These are phyloP conservation scores for Palaemon carinicauda DNA, from an alignment of 1,140 invertebrate species.

Conservation along the genomic window DNA sequence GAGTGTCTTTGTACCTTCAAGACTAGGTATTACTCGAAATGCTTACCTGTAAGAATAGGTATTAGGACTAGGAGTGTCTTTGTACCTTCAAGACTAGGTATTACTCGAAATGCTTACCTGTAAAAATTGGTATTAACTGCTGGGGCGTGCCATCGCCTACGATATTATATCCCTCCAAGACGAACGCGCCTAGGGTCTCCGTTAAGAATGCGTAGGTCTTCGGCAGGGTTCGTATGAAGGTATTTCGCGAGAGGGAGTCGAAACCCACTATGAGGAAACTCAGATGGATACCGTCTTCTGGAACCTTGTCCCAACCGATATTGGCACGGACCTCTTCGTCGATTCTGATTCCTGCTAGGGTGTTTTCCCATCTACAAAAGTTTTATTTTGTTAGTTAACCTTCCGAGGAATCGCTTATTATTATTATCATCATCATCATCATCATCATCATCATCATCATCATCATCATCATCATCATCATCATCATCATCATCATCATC, in stretches of 20 bases:
- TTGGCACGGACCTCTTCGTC: conserved; percentile 66
- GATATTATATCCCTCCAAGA: conserved; percentile 88
- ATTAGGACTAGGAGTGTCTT: too few species aligned
- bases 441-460: too few species aligned
- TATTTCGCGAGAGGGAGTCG: conserved; percentile 88
- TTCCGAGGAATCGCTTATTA: too few species aligned
- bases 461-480: too few species aligned
- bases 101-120: conserved; percentile 71
- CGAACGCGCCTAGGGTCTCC: conserved; percentile 73
- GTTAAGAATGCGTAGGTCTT: conserved; percentile 75
- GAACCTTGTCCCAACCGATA: conserved; percentile 68
- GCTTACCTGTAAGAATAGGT: too few species aligned
- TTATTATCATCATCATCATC: too few species aligned
- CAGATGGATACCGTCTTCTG: conserved; percentile 68
- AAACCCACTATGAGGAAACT: conserved; percentile 91
- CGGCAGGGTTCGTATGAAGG: conserved; percentile 86
- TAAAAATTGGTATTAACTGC: conserved; percentile 89
- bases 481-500: too few species aligned
- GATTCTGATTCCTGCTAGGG: conserved; percentile 70
- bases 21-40: too few species aligned
- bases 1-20: too few species aligned
- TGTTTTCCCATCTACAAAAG: conserved; percentile 69
- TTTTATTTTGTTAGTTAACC: too few species aligned
- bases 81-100: too few species aligned
- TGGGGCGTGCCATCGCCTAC: conserved; percentile 95